phyloP scores from a whole-genome alignment of 2,888 invertebrate species.

The Chrysotoxum bicinctum region DNA sequence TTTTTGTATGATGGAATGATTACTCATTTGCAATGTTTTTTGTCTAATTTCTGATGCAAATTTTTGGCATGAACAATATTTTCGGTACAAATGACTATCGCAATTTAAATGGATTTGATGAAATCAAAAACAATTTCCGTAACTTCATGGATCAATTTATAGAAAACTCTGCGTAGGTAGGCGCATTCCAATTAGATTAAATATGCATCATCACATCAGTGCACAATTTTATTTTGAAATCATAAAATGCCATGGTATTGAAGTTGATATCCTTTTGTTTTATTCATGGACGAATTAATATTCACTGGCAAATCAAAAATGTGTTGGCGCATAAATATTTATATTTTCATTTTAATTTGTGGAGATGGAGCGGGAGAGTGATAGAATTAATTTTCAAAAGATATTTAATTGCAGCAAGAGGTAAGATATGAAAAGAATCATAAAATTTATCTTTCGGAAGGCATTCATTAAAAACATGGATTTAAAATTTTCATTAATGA shows the following conservation, averaged over 20 bases:
- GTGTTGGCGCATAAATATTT: conserved; percentile 53
- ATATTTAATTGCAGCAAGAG: conserved; percentile 36
- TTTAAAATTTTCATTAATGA: conserved; percentile 13
- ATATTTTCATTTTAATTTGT: conserved; percentile 41
- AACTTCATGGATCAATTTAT: not conserved
- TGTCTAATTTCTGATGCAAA: conserved; percentile 46
- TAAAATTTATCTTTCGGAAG: conserved; percentile 21
- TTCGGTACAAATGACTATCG: conserved; percentile 27
- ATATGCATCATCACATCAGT: not conserved
- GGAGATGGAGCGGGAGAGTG: not conserved
- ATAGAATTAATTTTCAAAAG: conserved; percentile 41
- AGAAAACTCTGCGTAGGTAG: not conserved
- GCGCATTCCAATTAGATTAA: not conserved
- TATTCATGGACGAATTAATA: conserved; percentile 39
- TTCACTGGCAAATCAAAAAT: conserved; percentile 27
- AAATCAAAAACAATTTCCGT: not conserved
- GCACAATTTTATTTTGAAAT: conserved; percentile 3
- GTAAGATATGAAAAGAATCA: not conserved
- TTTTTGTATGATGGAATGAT: conserved; percentile 51
- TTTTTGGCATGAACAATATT: not conserved
- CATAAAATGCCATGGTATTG: not conserved
- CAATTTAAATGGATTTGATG: conserved; percentile 26
- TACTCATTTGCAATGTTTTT: conserved; percentile 39
- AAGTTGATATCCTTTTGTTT: conserved; percentile 15
- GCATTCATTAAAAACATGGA: conserved; percentile 2